A percentile compares a stretch with the other conserved stretches of the same genome.
Evolutionary conservation across 2,888 invertebrate species (phyloP).

Genomic region (Carabus problematicus): DNA sequence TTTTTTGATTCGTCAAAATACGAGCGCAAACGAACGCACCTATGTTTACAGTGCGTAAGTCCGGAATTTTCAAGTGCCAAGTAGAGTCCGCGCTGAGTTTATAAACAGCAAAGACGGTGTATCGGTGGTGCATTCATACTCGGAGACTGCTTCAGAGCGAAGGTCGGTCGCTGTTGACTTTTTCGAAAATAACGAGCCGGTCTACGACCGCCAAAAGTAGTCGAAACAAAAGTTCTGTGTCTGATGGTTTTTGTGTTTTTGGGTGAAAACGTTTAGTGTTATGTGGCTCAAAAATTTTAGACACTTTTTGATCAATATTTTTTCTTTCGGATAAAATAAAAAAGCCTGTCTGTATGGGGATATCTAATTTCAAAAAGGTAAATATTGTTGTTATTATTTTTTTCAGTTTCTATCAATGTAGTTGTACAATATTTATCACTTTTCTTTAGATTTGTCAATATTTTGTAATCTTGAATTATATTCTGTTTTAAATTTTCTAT

Average conservation of each 20-base stretch:
- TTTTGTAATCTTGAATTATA: slow-evolving; percentile 3
- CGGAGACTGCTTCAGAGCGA: slow-evolving; percentile 6
- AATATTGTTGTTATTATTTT: background rate
- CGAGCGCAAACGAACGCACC: slow-evolving; percentile 8
- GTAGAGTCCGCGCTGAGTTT: slow-evolving; percentile 27
- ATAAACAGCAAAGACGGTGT: slow-evolving; percentile 39
- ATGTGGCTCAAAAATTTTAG: slow-evolving; percentile 27
- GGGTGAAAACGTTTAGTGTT: slow-evolving; percentile 28
- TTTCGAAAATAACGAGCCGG: slow-evolving; percentile 30
- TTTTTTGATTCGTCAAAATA: no score
- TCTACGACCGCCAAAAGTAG: slow-evolving; percentile 5
- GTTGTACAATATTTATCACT: background rate
- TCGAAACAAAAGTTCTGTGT: slow-evolving; percentile 7
- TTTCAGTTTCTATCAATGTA: background rate
- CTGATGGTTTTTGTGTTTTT: slow-evolving; percentile 4
- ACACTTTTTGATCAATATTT: slow-evolving; percentile 24
- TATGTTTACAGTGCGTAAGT: slow-evolving; percentile 24
- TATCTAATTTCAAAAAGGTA: slow-evolving; percentile 35
- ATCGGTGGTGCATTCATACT: slow-evolving; percentile 28
- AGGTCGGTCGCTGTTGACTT: slow-evolving; percentile 7
- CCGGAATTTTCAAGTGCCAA: slow-evolving; percentile 35
- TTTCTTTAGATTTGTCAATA: slow-evolving; percentile 15
- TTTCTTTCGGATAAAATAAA: slow-evolving; percentile 34
- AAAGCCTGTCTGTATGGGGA: slow-evolving; percentile 35
- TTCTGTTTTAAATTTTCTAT: slow-evolving; percentile 12